Conservation (phyloP, 2,797 vertebrate species). For the Varecia variegata region DNA sequence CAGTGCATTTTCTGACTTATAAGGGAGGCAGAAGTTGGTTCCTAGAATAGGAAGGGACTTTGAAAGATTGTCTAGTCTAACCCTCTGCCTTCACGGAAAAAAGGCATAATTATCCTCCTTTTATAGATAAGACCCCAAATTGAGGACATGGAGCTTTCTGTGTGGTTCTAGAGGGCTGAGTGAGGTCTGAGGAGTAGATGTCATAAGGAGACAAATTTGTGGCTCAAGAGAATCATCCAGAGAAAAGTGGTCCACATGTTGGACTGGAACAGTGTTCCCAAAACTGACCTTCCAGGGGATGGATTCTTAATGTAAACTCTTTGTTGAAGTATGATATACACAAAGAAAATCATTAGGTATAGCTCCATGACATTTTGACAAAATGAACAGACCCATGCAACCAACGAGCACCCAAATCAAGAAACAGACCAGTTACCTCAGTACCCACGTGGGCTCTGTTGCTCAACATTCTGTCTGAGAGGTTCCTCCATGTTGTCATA, state of each 20-base stretch:
- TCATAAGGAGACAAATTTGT: background rate
- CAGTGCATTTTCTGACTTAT: background rate
- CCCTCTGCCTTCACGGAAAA: background rate
- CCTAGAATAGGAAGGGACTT: background rate
- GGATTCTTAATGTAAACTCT: background rate
- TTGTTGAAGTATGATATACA: background rate
- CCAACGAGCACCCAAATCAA: background rate
- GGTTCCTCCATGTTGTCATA: background rate
- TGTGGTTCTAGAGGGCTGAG: background rate
- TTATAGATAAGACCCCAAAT: background rate
- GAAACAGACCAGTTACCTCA: background rate
- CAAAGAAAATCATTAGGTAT: background rate
- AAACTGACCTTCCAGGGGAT: background rate
- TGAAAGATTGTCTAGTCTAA: background rate
- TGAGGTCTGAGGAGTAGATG: background rate
- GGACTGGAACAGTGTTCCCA: background rate
- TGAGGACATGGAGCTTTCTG: background rate
- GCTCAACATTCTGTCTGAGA: background rate
- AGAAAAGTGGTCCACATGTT: background rate
- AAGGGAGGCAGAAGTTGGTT: slow-evolving; percentile 22
- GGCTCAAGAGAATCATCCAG: background rate
- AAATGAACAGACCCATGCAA: background rate
- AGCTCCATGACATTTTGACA: background rate
- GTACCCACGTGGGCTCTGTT: background rate
- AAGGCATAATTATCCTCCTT: background rate